Percentiles rank a stretch among this genome's conserved stretches.
These are phyloP conservation scores for Rambutsinella grinnellia DNA, from an alignment of 2,888 invertebrate genomes.

Conservation along the genomic window DNA sequence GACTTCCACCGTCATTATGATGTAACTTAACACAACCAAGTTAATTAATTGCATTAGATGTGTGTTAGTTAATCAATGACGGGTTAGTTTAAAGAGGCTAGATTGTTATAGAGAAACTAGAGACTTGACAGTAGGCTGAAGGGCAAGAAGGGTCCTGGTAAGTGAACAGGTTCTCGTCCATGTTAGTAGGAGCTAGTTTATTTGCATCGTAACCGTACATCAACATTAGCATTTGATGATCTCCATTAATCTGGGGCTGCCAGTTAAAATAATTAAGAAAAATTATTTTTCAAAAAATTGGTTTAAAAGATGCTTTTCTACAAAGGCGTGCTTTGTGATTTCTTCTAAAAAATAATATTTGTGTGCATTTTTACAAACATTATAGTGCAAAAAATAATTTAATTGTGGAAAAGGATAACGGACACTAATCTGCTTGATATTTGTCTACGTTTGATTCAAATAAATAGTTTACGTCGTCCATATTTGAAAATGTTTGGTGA, in stretches of 20 bases:
- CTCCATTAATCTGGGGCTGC: neutral
- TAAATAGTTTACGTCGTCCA: too few relatives aligned
- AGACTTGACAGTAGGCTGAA: conserved; percentile 54
- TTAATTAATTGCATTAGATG: neutral
- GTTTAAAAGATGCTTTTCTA: too few relatives aligned
- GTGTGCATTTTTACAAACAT: too few relatives aligned
- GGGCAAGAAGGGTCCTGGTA: conserved; percentile 54
- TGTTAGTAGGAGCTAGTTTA: conserved; percentile 16
- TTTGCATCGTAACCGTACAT: conserved; percentile 39
- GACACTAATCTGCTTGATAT: too few relatives aligned
- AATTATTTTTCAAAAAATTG: too few relatives aligned
- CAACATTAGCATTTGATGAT: conserved; percentile 49
- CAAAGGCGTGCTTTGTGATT: too few relatives aligned
- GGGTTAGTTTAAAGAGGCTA: conserved; percentile 10
- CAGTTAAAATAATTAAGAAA: conserved; percentile 1
- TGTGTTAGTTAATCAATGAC: neutral
- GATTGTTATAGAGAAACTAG: conserved; percentile 62
- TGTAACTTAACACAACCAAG: neutral
- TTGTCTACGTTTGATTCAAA: too few relatives aligned
- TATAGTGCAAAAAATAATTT: too few relatives aligned
- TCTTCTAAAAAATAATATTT: too few relatives aligned
- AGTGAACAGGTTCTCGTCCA: conserved; percentile 32
- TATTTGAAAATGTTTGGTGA: neutral
- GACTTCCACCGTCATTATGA: neutral
- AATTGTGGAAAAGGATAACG: too few relatives aligned